Conservation (phyloP, 2,888 invertebrate species). For the Sceliomorpha sp. region DNA sequence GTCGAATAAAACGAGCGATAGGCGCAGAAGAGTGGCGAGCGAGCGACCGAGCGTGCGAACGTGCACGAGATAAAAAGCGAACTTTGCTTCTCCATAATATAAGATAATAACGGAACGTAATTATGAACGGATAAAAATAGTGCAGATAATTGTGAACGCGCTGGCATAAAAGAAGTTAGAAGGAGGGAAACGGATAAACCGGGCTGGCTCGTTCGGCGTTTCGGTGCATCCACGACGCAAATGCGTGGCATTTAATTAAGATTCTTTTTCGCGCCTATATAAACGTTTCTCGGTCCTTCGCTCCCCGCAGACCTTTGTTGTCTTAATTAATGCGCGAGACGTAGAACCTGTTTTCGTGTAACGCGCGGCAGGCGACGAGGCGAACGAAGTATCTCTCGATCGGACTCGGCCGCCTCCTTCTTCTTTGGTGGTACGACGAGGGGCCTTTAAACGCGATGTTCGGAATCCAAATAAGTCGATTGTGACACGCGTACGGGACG, state of each 20-base stretch:
- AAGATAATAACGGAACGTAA: slow-evolving; percentile 46
- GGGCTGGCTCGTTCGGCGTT: slow-evolving; percentile 24
- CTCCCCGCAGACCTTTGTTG: slow-evolving; percentile 72
- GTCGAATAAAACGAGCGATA: too few relatives aligned
- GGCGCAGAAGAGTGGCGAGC: too few relatives aligned
- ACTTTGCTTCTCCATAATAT: slow-evolving; percentile 38
- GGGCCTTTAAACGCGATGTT: slow-evolving; percentile 46
- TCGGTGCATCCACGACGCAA: slow-evolving; percentile 34
- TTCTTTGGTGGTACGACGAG: slow-evolving; percentile 51
- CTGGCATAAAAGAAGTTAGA: slow-evolving; percentile 45
- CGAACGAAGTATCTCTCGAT: slow-evolving; percentile 44
- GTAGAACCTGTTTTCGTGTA: slow-evolving; percentile 59
- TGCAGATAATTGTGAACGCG: slow-evolving; percentile 43
- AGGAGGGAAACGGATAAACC: slow-evolving; percentile 40
- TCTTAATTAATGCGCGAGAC: slow-evolving; percentile 69
- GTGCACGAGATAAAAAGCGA: too few relatives aligned
- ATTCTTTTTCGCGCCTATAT: slow-evolving; percentile 55
- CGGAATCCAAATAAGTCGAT: slow-evolving; percentile 56
- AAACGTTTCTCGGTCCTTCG: slow-evolving; percentile 56
- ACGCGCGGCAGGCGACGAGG: slow-evolving; percentile 34
- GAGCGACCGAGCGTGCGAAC: too few relatives aligned
- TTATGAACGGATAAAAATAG: slow-evolving; percentile 45
- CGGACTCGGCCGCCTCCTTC: slow-evolving; percentile 32
- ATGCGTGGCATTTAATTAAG: slow-evolving; percentile 55
- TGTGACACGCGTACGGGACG: slow-evolving; percentile 16